Conservation (phyloP, 2,797 vertebrate genomes). For the Fringilla coelebs region DNA sequence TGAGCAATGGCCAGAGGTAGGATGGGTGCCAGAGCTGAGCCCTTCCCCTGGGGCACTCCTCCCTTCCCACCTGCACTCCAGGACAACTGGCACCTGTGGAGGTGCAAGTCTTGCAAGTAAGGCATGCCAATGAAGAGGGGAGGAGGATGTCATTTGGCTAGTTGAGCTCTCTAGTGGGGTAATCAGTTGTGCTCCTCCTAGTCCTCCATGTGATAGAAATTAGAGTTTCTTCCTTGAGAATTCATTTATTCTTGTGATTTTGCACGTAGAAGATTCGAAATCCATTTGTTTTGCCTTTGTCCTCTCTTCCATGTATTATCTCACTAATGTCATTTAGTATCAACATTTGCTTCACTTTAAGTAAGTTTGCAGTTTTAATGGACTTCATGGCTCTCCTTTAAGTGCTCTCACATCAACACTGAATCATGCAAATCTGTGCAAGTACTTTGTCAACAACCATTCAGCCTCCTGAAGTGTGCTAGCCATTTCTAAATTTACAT, state of each 20-base stretch:
- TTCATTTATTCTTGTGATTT: neutral
- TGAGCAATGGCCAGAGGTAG: rapidly evolving
- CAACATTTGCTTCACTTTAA: neutral
- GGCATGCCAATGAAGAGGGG: neutral
- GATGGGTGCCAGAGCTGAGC: neutral
- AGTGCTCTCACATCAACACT: neutral
- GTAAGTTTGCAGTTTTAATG: neutral
- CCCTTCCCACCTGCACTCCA: neutral
- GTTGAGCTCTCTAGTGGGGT: neutral
- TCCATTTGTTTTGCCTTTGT: neutral
- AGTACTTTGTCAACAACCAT: slow-evolving; percentile 2
- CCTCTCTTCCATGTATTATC: neutral
- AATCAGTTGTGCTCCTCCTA: neutral
- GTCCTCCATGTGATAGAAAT: neutral
- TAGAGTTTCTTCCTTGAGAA: neutral
- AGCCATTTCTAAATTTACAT: neutral
- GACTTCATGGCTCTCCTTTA: neutral
- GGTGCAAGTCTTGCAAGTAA: neutral
- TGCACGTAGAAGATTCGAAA: neutral
- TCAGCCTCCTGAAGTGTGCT: neutral
- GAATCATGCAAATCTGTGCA: neutral
- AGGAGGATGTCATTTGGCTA: neutral
- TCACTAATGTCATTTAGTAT: neutral
- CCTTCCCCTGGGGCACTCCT: neutral
- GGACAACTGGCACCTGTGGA: rapidly evolving